Evolutionary conservation across 2,113 vertebrate species (phyloP).

Genomic region (Eupsittula cactorum): DNA sequence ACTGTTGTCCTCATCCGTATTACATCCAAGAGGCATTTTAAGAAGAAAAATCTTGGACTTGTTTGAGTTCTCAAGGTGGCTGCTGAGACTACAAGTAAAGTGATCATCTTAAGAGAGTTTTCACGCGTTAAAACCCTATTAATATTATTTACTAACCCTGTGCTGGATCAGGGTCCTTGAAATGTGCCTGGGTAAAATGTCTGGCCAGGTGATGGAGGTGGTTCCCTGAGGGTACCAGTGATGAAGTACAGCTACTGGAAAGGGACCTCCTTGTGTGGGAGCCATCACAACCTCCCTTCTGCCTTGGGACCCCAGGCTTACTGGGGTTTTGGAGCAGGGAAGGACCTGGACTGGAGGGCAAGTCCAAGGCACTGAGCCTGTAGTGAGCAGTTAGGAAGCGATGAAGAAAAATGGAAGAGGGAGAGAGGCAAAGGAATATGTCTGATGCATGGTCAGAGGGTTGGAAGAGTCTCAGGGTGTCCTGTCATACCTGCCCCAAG

Average conservation of each 20-base stretch:
- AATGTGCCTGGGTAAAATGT: background rate
- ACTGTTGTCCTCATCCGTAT: background rate
- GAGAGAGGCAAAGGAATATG: accelerated
- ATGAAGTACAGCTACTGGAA: background rate
- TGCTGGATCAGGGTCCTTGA: background rate
- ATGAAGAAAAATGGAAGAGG: background rate
- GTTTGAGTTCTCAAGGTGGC: background rate
- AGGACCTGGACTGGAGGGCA: background rate
- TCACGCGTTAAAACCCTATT: background rate
- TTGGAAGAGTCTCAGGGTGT: background rate
- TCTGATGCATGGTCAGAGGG: background rate
- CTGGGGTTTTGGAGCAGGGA: background rate
- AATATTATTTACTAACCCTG: background rate
- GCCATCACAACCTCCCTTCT: background rate
- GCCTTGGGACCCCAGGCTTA: background rate
- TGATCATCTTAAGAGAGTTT: background rate
- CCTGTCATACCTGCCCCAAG: background rate
- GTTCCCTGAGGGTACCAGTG: no score
- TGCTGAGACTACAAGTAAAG: background rate
- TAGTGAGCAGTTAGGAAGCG: background rate
- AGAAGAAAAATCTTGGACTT: background rate
- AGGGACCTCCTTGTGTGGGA: background rate
- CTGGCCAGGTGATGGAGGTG: background rate
- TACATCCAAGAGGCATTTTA: background rate
- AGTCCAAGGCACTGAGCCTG: background rate